These are phyloP conservation scores for Drosophila aff. DNA, from an alignment of 1,140 invertebrate genomes.

Conservation along the genomic window DNA sequence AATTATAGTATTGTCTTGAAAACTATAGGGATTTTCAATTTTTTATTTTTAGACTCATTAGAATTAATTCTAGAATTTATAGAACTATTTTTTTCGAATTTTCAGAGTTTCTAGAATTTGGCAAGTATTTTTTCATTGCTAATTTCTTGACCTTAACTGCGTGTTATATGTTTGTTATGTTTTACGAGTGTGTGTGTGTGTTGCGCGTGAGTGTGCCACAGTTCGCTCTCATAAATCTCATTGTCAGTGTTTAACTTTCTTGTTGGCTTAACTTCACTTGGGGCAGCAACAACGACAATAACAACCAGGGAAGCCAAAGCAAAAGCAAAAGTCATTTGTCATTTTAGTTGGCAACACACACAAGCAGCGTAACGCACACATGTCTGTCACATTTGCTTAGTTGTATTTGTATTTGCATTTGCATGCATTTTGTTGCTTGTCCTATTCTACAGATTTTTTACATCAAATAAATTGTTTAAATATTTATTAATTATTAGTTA, in stretches of 20 bases:
- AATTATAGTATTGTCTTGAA: background rate
- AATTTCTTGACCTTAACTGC: background rate
- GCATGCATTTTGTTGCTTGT: constrained; percentile 18
- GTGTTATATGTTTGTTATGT: constrained; percentile 5
- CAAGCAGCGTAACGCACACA: constrained; percentile 15
- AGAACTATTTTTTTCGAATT: background rate
- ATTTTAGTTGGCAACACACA: constrained; percentile 74
- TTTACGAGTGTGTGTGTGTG: constrained; percentile 7
- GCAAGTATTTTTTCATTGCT: background rate
- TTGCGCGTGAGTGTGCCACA: constrained; percentile 29
- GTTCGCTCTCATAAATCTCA: constrained; percentile 74
- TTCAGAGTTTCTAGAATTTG: background rate
- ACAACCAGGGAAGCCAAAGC: constrained; percentile 11
- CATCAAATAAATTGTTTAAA: too few relatives aligned
- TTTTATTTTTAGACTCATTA: too few relatives aligned
- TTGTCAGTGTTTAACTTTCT: constrained; percentile 83
- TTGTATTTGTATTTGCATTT: constrained; percentile 28
- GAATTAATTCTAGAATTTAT: background rate
- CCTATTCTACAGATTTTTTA: background rate
- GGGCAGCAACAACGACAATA: constrained; percentile 53
- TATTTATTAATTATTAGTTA: too few relatives aligned
- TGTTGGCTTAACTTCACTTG: constrained; percentile 80
- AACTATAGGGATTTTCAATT: background rate
- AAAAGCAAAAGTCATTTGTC: constrained; percentile 81
- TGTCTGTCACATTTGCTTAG: constrained; percentile 35